phyloP scores from a whole-genome alignment of 2,888 invertebrate genomes.

The Dicranocentrus wangi region DNA sequence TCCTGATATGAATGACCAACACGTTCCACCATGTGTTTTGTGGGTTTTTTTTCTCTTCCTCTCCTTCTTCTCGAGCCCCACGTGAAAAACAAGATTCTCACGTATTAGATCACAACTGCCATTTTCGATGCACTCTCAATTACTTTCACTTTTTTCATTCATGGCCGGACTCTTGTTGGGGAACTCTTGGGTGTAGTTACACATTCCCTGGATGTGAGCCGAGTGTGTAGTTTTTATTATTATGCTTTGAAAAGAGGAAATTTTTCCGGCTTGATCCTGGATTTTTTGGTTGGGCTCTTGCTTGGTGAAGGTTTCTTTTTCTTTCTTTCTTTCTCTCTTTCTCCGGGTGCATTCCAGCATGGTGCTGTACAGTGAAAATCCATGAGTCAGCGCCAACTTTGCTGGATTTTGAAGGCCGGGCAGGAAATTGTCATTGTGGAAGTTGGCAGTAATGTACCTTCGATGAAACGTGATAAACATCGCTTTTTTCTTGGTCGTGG shows the following conservation, averaged over 20 bases:
- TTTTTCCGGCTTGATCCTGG: background rate
- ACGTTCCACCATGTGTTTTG: constrained; percentile 47
- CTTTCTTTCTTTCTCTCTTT: background rate
- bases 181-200: too few relatives aligned
- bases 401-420: constrained; percentile 7
- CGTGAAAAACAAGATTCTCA: background rate
- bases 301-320: too few relatives aligned
- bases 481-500: constrained; percentile 37
- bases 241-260: constrained; percentile 9
- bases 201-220: constrained; percentile 17
- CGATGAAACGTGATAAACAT: constrained; percentile 57
- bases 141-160: constrained; percentile 56
- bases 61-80: too few relatives aligned
- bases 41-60: background rate
- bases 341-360: background rate
- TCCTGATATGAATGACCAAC: constrained; percentile 48
- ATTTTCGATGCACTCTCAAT: constrained; percentile 51
- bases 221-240: constrained; percentile 26
- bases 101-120: background rate
- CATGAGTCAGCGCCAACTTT: constrained; percentile 46
- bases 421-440: constrained; percentile 43
- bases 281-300: background rate
- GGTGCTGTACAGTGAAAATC: constrained; percentile 23
- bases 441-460: constrained; percentile 40
- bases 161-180: too few relatives aligned